Evolutionary conservation across 2,888 invertebrate genomes (phyloP), one percentile per base, ranked within the genome.

Genomic region (Nemurella pictetii): DNA sequence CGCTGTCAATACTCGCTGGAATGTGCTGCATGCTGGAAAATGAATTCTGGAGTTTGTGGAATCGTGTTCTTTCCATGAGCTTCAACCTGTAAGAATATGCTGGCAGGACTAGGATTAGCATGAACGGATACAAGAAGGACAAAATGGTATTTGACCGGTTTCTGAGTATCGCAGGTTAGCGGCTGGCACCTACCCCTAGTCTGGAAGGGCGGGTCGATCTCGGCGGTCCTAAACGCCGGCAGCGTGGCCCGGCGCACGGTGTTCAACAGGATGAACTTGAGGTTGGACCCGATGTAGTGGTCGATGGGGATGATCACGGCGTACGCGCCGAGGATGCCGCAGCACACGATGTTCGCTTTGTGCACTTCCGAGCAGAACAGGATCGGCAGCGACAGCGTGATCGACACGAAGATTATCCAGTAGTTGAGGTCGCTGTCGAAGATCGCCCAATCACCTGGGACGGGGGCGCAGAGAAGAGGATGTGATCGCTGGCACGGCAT

Each of bases 251-350:
- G 92, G 86, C 95, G 90, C n/a, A 94, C 89, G 0, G 92, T 91
- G 88, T 95, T 95, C 27, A 95, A 91, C 0, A 95, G 87, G 55
- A 95, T 94, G 88, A 94, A 95, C 87, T 94, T 94, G 87, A 96
- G 89, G 89, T 93, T 93, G 35, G 94, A 92, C 29, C 94, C 94
- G 86, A 93, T 87, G 88, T 93, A 94, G 88, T 93, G 93, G 90
- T 95, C 95, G 15, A 95, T 88, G 73, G 94, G 92, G 86, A 93
- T 90, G 78, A 94, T 90, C 15, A 93, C 89, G 30, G 93, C 91
- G 89, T 93, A 95, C 12, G 94, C 91, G 80, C 95, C 95, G 35
- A 95, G 89, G 20, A 95, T 88, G 1, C 93, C 91, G 87, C 94
- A 94, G 84, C 93, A 92, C 0, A 95, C 87, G n/a, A 94, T 93